Evolutionary conservation across 2,888 invertebrate species (phyloP).

Genomic region (Tanaodytes sp.): DNA sequence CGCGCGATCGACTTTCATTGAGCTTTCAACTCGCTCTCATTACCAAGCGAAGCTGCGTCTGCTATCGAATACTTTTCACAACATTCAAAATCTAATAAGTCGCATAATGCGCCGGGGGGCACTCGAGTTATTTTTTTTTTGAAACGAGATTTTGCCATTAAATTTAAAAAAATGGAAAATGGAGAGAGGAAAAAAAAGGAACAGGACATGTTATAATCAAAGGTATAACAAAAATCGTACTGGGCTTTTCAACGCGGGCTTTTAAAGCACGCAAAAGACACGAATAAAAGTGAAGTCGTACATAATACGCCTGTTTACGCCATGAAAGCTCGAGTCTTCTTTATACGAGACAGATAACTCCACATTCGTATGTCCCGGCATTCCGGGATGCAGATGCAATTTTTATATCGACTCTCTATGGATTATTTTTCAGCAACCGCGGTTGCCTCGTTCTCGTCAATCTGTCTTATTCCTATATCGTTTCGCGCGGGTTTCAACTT

Average conservation of each 20-base stretch:
- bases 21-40: too few species aligned
- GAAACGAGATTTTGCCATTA: conserved; percentile 41
- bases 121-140: conserved; percentile 20
- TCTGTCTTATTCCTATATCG: not conserved
- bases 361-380: conserved; percentile 31
- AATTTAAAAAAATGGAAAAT: conserved; percentile 37
- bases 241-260: conserved; percentile 39
- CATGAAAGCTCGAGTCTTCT: conserved; percentile 46
- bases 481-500: not conserved
- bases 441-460: not conserved
- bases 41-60: too few species aligned
- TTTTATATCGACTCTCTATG: conserved; percentile 33
- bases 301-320: conserved; percentile 51
- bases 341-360: conserved; percentile 42
- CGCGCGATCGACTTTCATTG: too few species aligned
- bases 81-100: conserved; percentile 42
- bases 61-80: conserved; percentile 26
- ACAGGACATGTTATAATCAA: conserved; percentile 46
- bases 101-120: too few species aligned
- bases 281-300: conserved; percentile 48
- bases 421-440: conserved; percentile 4
- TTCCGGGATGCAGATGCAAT: conserved; percentile 47
- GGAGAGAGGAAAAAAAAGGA: conserved; percentile 19
- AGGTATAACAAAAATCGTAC: conserved; percentile 46
- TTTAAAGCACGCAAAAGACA: conserved; percentile 45